Base-by-base conservation (phyloP, 1,140 invertebrate genomes). In the Ostrea edulis region DNA sequence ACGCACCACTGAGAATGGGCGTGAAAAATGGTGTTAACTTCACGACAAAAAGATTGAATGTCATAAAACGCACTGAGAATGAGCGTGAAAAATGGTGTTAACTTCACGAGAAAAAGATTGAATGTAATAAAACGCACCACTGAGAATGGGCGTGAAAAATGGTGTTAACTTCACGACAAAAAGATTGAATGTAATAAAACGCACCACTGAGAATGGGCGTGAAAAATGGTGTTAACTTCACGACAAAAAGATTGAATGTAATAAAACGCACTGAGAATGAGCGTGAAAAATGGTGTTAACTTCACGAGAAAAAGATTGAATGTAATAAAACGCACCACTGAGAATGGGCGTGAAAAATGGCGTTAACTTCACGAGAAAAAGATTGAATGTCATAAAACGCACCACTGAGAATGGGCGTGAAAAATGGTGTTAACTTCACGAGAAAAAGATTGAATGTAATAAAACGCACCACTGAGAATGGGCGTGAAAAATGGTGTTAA, bases 391-490 rank as follows among this genome's bases (percentile, higher is more conserved):
- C n/a, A 51, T 17, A 44, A 53, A 17, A 83, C 82, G n/a, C n/a
- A 83, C 82, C 25, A 53, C 17, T 52, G 8, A 52, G 44, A 54
- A 83, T 83, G n/a, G 82, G 82, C 52, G 54, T 87, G 44, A 91
- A n/a, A n/a, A 44, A 44, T 44, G 5, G 35, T 44, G 35, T 44
- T 44, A 44, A 44, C 35, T 44, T 44, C 35, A 44, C 5, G 35
- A 44, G 35, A 44, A 44, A 44, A 44, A 44, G 35, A 44, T 44
- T 44, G 35, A 44, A 44, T 44, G 35, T 44, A 53, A 51, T 17
- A 44, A 53, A 17, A 83, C 82, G n/a, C n/a, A 83, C 82, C 25
- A 53, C 17, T 52, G 8, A 52, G 44, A 54, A 83, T 83, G n/a
- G 82, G 82, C 52, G 54, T 87, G 44, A 91, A n/a, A n/a, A 44